phyloP scores from a whole-genome alignment of 2,888 invertebrate genomes.

The Tineola bisselliella region DNA sequence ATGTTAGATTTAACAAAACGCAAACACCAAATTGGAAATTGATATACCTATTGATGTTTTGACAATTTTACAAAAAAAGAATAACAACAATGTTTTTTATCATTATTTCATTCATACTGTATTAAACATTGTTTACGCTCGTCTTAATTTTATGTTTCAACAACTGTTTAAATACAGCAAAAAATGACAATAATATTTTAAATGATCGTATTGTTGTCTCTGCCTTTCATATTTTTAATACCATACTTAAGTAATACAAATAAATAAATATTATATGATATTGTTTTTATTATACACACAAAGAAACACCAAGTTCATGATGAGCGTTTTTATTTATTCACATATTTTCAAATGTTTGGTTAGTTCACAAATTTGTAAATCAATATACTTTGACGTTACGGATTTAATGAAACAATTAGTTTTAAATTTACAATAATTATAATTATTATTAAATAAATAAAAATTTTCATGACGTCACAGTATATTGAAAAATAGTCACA shows the following conservation, averaged over 20 bases:
- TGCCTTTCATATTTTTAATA: background rate
- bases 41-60: conserved; percentile 13
- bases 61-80: conserved; percentile 8
- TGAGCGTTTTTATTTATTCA: conserved; percentile 33
- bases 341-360: conserved; percentile 63
- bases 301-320: background rate
- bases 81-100: conserved; percentile 2
- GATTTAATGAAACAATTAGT: background rate
- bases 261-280: background rate
- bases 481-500: conserved; percentile 1
- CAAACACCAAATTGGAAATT: conserved; percentile 25
- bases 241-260: too few relatives aligned
- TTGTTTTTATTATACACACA: background rate
- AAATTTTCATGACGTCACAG: background rate
- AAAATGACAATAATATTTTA: background rate
- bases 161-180: background rate
- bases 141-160: conserved; percentile 39
- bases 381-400: background rate
- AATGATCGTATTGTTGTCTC: background rate
- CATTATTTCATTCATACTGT: conserved; percentile 8
- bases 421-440: conserved; percentile 1
- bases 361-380: conserved; percentile 11
- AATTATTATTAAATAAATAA: background rate
- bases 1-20: conserved; percentile 18
- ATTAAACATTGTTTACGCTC: conserved; percentile 33